These are phyloP conservation scores for Agriotes lineatus DNA, from an alignment of 2,888 invertebrate species.

Conservation along the genomic window DNA sequence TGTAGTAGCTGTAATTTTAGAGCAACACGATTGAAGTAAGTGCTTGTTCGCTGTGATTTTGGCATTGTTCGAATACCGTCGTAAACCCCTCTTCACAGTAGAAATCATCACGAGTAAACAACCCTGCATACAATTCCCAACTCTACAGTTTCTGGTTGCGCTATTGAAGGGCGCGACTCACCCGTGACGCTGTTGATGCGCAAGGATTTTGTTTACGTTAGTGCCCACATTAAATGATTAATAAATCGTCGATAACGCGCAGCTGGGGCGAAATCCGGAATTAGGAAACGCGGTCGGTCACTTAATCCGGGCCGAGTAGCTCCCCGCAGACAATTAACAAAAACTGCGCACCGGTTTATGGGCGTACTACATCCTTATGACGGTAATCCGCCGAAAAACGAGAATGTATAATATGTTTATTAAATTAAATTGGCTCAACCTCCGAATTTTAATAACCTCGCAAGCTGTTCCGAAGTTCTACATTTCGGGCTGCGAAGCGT, in stretches of 20 bases:
- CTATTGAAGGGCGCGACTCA: not conserved
- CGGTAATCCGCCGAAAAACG: slow-evolving; percentile 7
- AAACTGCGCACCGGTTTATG: slow-evolving; percentile 10
- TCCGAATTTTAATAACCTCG: slow-evolving; percentile 16
- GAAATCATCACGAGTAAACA: slow-evolving; percentile 16
- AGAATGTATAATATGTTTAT: slow-evolving; percentile 13
- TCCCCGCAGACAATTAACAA: slow-evolving; percentile 16
- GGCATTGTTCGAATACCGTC: not conserved
- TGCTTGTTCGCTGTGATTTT: slow-evolving; percentile 9
- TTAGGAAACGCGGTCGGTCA: not conserved
- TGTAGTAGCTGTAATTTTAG: too few species aligned
- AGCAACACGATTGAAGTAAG: too few species aligned
- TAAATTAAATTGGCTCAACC: slow-evolving; percentile 17
- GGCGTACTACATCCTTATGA: slow-evolving; percentile 13
- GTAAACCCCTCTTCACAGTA: slow-evolving; percentile 6
- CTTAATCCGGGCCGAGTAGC: not conserved
- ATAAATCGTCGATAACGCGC: not conserved
- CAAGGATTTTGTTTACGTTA: not conserved
- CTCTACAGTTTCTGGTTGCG: not conserved
- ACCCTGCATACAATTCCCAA: not conserved
- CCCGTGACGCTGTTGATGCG: not conserved
- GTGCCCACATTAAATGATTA: not conserved
- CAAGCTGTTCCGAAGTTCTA: slow-evolving; percentile 19
- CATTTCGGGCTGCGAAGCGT: slow-evolving; percentile 13
- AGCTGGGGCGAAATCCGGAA: not conserved